Evolutionary conservation across 2,113 vertebrate species (phyloP), one percentile per base, ranked within the genome.

Genomic region (Cyanistes caeruleus): DNA sequence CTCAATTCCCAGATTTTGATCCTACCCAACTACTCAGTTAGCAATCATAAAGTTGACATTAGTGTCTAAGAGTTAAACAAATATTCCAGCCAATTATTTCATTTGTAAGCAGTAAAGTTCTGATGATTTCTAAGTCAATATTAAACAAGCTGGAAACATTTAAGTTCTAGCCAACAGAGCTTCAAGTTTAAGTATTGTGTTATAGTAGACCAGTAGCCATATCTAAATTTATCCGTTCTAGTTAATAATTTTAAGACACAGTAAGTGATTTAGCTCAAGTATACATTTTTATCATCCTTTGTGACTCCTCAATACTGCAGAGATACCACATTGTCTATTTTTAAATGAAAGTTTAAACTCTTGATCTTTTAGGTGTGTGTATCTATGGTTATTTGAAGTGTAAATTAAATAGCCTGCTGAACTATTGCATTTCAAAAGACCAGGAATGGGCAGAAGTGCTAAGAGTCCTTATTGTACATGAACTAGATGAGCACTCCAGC

Each of bases 401-500:
- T 86, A 94, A 92, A 85, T 62, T 74, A 72, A 94, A 80, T 55
- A 90, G 56, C 94, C 62, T 94, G 73, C 84, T 94, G 96, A 92
- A 97, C 96, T 92, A 75, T 4, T 84, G 68, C 85, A 70, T 96
- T 98, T 97, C 89, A 95, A 96, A 94, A 87, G 95, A 93, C 69
- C 59, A 77, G 58, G 37, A 95, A 92, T 52, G 62, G 56, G n/a
- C 33, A 79, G 51, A 93, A 84, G 22, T 94, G 48, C 51, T 78
- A 91, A 96, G 89, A 84, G 80, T 90, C 84, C 87, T 97, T 95
- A 95, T 96, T 97, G 96, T 84, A 95, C 81, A 89, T 81, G 67
- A 97, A 93, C 90, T 92, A 96, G 65, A 93, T 67, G 48, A 97
- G 88, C 91, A 96, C 96, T 96, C 95, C 94, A 95, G 93, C 96